Evolutionary conservation across 2,113 vertebrate species (phyloP).

Genomic region (Tragelaphus strepsiceros): DNA sequence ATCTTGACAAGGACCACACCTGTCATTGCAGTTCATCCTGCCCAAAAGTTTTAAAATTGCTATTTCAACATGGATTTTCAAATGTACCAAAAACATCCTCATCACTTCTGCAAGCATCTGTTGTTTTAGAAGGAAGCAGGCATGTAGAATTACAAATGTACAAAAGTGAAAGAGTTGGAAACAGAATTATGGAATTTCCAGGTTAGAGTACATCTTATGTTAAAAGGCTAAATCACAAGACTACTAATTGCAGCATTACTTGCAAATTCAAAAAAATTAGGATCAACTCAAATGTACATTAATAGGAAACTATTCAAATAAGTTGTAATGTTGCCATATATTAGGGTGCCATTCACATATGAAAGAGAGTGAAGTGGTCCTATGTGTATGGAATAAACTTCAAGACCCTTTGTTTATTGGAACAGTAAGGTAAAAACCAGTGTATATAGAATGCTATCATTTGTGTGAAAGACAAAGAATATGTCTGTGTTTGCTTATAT

Average conservation of each 20-base stretch:
- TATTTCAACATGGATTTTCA: not conserved
- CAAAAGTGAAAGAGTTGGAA: not conserved
- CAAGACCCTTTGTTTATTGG: not conserved
- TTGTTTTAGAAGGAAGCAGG: conserved; percentile 26
- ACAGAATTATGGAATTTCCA: not conserved
- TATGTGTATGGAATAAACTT: not conserved
- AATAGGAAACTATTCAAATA: not conserved
- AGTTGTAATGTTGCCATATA: not conserved
- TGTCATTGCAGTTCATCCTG: not conserved
- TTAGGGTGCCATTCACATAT: not conserved
- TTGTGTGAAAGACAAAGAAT: not conserved
- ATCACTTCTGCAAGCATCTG: not conserved
- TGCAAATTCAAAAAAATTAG: not conserved
- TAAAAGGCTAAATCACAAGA: not conserved
- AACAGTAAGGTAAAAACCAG: not conserved
- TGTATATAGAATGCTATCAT: not conserved
- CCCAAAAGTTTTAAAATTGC: not conserved
- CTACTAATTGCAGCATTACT: not conserved
- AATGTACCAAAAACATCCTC: not conserved
- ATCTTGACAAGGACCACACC: not conserved
- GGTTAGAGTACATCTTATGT: not conserved
- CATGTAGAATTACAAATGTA: not conserved
- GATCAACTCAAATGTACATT: not conserved
- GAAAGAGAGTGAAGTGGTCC: not conserved
- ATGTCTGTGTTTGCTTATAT: not conserved